Conservation (phyloP, 2,888 invertebrate species). For the Junonia oenone region DNA sequence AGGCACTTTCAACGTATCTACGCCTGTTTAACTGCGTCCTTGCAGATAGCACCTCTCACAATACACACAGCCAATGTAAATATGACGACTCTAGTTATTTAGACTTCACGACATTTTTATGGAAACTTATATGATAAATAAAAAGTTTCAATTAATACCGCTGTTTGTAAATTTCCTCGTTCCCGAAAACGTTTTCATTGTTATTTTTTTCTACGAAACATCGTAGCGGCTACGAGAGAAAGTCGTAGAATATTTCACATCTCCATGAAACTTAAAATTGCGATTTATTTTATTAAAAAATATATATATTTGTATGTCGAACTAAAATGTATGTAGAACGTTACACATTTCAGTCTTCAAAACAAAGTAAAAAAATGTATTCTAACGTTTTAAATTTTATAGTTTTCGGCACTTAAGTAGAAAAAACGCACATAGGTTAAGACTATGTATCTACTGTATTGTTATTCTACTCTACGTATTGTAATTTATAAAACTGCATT, state of each 20-base stretch:
- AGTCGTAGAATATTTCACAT: too few species aligned
- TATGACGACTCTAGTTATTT: neutral
- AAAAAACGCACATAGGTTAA: neutral
- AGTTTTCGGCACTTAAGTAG: neutral
- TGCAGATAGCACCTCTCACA: conserved; percentile 6
- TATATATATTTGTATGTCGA: too few species aligned
- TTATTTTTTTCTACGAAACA: neutral
- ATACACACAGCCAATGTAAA: neutral
- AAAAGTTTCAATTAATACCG: neutral
- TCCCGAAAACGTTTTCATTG: neutral
- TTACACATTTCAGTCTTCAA: neutral
- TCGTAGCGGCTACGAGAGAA: too few species aligned
- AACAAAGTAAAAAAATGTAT: neutral
- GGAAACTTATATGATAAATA: conserved; percentile 1
- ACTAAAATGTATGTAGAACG: neutral
- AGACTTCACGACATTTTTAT: neutral
- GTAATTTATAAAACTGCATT: conserved; percentile 9
- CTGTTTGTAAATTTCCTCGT: conserved; percentile 2
- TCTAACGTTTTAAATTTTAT: neutral
- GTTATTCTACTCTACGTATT: conserved; percentile 3
- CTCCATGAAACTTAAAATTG: too few species aligned
- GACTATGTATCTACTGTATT: neutral
- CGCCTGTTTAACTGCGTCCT: neutral
- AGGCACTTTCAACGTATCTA: neutral
- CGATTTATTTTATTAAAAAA: too few species aligned